Conservation (phyloP, 2,797 vertebrate species). For the Enteromius paludinosus region DNA sequence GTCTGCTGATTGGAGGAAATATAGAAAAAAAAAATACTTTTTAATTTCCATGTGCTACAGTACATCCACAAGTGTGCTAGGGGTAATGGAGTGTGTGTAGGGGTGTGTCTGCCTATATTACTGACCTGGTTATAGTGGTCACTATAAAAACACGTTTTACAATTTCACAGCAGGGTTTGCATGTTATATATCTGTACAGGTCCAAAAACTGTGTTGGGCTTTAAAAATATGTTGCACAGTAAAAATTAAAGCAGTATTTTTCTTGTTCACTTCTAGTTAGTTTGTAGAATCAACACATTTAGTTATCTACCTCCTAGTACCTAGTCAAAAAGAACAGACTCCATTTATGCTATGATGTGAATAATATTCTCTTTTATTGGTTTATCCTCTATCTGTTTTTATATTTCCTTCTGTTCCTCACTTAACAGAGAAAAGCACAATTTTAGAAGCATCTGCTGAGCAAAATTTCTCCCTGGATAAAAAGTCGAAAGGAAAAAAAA, state of each 20-base stretch:
- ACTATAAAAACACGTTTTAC: slow-evolving; percentile 11
- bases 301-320: not conserved
- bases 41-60: slow-evolving; percentile 56
- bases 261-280: not conserved
- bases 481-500: slow-evolving; percentile 38
- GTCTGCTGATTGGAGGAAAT: slow-evolving; percentile 54
- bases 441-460: slow-evolving; percentile 86
- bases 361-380: slow-evolving; percentile 3
- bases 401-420: slow-evolving; percentile 16
- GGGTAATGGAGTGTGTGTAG: slow-evolving; percentile 20
- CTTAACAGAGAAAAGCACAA: slow-evolving; percentile 49
- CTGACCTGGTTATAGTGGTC: slow-evolving; percentile 22
- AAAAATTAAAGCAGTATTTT: not conserved
- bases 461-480: slow-evolving; percentile 74
- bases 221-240: not conserved
- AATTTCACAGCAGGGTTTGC: not conserved
- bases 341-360: not conserved
- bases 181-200: not conserved
- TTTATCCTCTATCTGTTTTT: slow-evolving; percentile 21
- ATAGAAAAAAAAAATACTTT: slow-evolving; percentile 59
- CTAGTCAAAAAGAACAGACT: not conserved
- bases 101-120: not conserved
- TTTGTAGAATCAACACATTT: not conserved
- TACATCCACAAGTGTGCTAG: slow-evolving; percentile 30
- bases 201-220: not conserved